Evolutionary conservation across 53 echinoderm and acorn worm species (phyloP).

Genomic region (Holothuria scabra): DNA sequence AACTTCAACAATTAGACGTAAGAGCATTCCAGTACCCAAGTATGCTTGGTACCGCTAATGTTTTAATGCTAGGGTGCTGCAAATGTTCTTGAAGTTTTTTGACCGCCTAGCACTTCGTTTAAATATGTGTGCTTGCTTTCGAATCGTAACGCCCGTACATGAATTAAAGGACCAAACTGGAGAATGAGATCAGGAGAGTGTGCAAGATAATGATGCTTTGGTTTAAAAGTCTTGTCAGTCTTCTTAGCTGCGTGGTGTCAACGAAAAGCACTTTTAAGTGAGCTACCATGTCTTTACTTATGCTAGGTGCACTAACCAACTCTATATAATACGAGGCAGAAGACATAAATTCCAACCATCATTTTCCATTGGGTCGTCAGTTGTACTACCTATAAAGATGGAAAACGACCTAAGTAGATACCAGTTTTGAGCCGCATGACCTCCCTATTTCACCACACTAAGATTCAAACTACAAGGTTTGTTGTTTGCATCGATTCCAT

Average conservation of each 20-base stretch:
- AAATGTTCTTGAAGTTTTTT: neutral
- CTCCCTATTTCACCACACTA: slow-evolving; percentile 54
- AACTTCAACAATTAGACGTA: neutral
- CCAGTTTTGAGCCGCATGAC: slow-evolving; percentile 64
- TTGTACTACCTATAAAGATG: slow-evolving; percentile 48
- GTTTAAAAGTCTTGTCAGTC: slow-evolving; percentile 45
- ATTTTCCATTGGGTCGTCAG: slow-evolving; percentile 37
- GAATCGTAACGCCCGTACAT: neutral
- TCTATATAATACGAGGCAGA: slow-evolving; percentile 45
- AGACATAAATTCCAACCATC: slow-evolving; percentile 57
- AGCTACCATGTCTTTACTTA: slow-evolving; percentile 47
- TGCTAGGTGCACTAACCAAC: slow-evolving; percentile 36
- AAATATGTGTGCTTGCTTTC: neutral
- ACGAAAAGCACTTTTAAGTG: slow-evolving; percentile 53
- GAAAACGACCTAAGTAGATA: slow-evolving; percentile 56
- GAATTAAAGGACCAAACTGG: slow-evolving; percentile 11
- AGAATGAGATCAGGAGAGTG: slow-evolving; percentile 44
- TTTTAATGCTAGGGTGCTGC: neutral
- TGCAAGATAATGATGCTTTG: slow-evolving; percentile 48
- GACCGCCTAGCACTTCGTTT: neutral
- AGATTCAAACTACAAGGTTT: slow-evolving; percentile 57
- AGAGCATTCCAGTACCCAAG: neutral
- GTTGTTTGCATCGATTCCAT: slow-evolving; percentile 44
- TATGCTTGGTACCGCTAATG: neutral
- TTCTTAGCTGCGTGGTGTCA: neutral